phyloP scores from a whole-genome alignment of 2,888 invertebrate genomes.

The Arge pagana region DNA sequence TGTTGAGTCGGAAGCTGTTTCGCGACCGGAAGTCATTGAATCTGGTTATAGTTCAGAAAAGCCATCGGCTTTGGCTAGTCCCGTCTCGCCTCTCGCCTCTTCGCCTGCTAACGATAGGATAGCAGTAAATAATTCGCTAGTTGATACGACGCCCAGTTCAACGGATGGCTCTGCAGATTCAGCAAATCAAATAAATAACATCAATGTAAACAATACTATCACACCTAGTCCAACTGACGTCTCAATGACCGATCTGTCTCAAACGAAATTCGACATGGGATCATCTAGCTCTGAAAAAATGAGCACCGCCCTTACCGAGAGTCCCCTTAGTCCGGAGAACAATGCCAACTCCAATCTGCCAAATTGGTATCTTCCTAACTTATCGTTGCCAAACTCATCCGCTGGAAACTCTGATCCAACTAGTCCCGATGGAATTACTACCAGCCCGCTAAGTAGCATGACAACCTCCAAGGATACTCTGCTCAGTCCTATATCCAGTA shows the following conservation, averaged over 20 bases:
- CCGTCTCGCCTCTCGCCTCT: slow-evolving; percentile 51
- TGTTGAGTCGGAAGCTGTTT: slow-evolving; percentile 61
- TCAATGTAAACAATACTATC: slow-evolving; percentile 7
- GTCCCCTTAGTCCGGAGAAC: slow-evolving; percentile 30
- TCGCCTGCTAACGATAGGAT: slow-evolving; percentile 20
- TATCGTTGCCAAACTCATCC: slow-evolving; percentile 35
- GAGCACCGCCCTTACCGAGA: slow-evolving; percentile 27
- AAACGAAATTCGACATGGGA: slow-evolving; percentile 26
- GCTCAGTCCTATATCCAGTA: slow-evolving; percentile 61
- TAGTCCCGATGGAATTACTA: slow-evolving; percentile 42
- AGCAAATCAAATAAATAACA: slow-evolving; percentile 9
- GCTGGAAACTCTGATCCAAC: slow-evolving; percentile 40
- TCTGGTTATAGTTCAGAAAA: slow-evolving; percentile 72
- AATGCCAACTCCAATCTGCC: slow-evolving; percentile 21
- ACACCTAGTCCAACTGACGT: slow-evolving; percentile 36
- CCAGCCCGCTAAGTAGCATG: slow-evolving; percentile 44
- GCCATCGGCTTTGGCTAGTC: slow-evolving; percentile 63
- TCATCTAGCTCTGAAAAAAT: slow-evolving; percentile 25
- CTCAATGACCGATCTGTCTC: slow-evolving; percentile 33
- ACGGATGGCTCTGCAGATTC: slow-evolving; percentile 16
- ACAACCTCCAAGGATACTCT: slow-evolving; percentile 63
- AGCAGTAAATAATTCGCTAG: slow-evolving; percentile 11
- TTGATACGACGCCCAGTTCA: slow-evolving; percentile 22
- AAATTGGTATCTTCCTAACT: slow-evolving; percentile 24
- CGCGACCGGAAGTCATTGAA: slow-evolving; percentile 63